Conservation (phyloP, 2,888 invertebrate genomes). For the Lochmaea crataegi region DNA sequence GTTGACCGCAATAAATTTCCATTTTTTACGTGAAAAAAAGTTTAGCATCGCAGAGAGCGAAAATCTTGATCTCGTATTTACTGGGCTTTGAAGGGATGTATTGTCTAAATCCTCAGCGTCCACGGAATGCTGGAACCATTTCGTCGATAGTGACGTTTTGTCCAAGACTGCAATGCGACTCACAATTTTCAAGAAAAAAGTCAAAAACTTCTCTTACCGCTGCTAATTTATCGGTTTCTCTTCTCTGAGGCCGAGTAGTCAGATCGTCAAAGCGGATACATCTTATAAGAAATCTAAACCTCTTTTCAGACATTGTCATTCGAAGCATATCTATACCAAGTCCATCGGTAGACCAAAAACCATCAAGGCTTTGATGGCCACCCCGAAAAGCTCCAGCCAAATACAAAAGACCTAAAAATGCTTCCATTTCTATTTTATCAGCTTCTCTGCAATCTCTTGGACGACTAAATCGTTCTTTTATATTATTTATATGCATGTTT, state of each 20-base stretch:
- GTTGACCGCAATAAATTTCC: constrained; percentile 40
- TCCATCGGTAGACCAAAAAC: constrained; percentile 41
- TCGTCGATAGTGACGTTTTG: constrained; percentile 41
- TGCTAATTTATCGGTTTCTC: constrained; percentile 13
- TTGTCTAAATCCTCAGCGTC: constrained; percentile 41
- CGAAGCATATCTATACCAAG: no score
- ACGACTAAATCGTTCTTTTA: constrained; percentile 40
- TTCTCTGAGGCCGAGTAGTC: neutral
- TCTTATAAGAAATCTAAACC: constrained; percentile 29
- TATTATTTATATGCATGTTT: constrained; percentile 45
- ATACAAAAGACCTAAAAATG: constrained; percentile 51
- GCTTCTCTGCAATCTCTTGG: constrained; percentile 44
- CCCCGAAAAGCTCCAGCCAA: constrained; percentile 46
- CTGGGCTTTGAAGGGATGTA: constrained; percentile 41
- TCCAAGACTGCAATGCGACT: constrained; percentile 22
- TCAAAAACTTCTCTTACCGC: constrained; percentile 27
- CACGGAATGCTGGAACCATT: constrained; percentile 40
- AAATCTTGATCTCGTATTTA: constrained; percentile 44
- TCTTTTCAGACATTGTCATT: constrained; percentile 40
- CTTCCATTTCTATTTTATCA: constrained; percentile 48
- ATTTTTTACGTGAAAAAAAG: constrained; percentile 35
- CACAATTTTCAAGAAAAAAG: constrained; percentile 24
- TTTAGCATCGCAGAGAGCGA: constrained; percentile 34
- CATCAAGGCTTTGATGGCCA: constrained; percentile 19
- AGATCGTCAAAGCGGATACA: constrained; percentile 31